phyloP scores from a whole-genome alignment of 2,113 vertebrate genomes.

The Nipponia nippon region DNA sequence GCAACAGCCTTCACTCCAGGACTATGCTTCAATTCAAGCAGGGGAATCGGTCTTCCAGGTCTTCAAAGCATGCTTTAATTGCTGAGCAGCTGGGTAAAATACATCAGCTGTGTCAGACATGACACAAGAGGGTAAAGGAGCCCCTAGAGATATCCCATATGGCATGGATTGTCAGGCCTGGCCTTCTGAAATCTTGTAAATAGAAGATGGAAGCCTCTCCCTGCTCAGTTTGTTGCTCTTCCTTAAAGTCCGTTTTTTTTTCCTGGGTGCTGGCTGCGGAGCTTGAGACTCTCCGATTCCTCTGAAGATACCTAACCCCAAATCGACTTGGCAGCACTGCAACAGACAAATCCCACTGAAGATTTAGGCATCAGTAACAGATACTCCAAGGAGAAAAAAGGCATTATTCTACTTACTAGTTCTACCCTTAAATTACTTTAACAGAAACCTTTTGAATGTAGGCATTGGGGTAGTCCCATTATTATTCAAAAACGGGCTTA shows the following conservation, averaged over 20 bases:
- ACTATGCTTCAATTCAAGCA: not conserved
- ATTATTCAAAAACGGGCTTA: not conserved
- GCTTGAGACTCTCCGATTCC: rapidly evolving
- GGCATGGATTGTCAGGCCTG: not conserved
- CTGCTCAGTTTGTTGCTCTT: not conserved
- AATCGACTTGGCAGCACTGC: not conserved
- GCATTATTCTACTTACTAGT: not conserved
- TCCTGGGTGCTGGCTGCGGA: not conserved
- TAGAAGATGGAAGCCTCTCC: rapidly evolving
- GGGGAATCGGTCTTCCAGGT: not conserved
- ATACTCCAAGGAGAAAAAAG: not conserved
- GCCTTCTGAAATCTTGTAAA: not conserved
- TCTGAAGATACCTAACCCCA: not conserved
- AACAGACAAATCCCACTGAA: not conserved
- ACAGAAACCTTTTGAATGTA: not conserved
- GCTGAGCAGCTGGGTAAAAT: not conserved
- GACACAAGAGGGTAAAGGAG: not conserved
- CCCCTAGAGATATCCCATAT: not conserved
- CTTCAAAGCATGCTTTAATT: not conserved
- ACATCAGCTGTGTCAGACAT: not conserved
- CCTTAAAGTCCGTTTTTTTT: not conserved
- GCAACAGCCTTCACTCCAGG: not conserved
- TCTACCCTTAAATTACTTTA: not conserved
- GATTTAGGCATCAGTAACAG: not conserved
- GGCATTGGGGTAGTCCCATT: not conserved